Evolutionary conservation across 2,797 vertebrate species (phyloP).

Genomic region (Paguma larvata): DNA sequence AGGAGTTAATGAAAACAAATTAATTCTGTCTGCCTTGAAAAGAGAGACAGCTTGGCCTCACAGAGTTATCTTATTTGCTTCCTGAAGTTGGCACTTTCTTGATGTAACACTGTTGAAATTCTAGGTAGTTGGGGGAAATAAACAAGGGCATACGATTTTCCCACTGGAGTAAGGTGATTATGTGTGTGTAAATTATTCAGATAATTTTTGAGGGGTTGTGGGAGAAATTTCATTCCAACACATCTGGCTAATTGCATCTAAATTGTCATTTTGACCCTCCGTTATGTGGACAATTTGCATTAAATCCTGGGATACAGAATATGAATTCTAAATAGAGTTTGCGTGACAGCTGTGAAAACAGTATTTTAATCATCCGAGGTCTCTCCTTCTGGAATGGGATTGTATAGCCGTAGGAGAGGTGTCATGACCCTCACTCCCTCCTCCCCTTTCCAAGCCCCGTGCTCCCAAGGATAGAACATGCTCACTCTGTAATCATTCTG

Average conservation of each 20-base stretch:
- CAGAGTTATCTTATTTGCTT: conserved; percentile 30
- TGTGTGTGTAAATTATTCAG: conserved; percentile 64
- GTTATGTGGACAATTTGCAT: conserved; percentile 58
- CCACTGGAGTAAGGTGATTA: conserved; percentile 67
- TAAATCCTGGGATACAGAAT: conserved; percentile 21
- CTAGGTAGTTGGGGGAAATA: conserved; percentile 51
- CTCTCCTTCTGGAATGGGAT: neutral
- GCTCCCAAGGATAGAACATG: neutral
- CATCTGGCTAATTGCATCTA: conserved; percentile 73
- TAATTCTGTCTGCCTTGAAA: conserved; percentile 82
- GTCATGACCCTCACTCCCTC: neutral
- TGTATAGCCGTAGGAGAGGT: neutral
- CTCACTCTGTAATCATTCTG: neutral
- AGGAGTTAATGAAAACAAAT: conserved; percentile 87
- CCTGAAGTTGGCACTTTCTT: conserved; percentile 19
- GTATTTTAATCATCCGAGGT: conserved; percentile 38
- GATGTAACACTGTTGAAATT: conserved; percentile 26
- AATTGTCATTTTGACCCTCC: conserved; percentile 63
- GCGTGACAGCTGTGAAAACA: conserved; percentile 73
- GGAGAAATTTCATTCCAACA: conserved; percentile 54
- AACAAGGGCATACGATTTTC: conserved; percentile 37
- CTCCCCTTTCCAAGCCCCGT: neutral
- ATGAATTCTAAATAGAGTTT: conserved; percentile 62
- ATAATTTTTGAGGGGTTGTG: conserved; percentile 35
- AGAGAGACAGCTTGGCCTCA: conserved; percentile 16